Evolutionary conservation across 2,888 invertebrate species (phyloP), one percentile per base, ranked within the genome.

Genomic region (Calameuta idolon): DNA sequence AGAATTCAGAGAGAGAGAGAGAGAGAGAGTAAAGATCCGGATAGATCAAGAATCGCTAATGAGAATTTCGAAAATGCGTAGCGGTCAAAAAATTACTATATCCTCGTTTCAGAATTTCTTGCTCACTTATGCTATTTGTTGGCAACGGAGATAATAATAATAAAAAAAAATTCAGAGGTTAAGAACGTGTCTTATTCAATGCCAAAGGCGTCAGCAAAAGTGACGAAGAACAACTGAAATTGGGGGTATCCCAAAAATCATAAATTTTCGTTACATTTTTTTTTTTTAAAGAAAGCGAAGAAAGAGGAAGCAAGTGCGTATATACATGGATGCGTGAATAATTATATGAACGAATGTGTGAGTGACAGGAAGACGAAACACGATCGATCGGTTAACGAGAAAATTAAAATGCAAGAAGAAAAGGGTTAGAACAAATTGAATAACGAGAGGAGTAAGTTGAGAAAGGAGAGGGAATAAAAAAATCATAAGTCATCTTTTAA

Each of bases 401-500:
- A 15, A 40, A 15, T 40, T 15, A 15, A 15, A 40, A 15, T 40
- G 15, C 15, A 40, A 15, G 40, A 40, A 1, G 40, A 40, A 15
- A 40, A 23, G 40, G 5, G 23, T 40, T 40, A 75, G 74, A 77
- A 75, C 69, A 75, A 77, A 55, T 35, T 73, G 33, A 75, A 79
- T 77, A 76, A 82, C 75, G 75, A 80, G 79, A 79, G 80, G 76
- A 77, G 79, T 37, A 71, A 79, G 69, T 75, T 76, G 81, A 79
- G 76, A 76, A 80, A 77, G 77, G 76, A 77, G 81, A 83, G 71
- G 81, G 79, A 81, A 78, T 69, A 77, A 78, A 35, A 75, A 78
- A 69, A 33, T 80, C 77, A 82, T 76, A 79, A 80, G 81, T 84
- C 81, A 82, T 81, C 75, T 83, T 83, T 74, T 35, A 76, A 76